These are phyloP conservation scores for Carpatolechia fugitivella DNA, from an alignment of 2,888 invertebrate genomes.

Conservation along the genomic window DNA sequence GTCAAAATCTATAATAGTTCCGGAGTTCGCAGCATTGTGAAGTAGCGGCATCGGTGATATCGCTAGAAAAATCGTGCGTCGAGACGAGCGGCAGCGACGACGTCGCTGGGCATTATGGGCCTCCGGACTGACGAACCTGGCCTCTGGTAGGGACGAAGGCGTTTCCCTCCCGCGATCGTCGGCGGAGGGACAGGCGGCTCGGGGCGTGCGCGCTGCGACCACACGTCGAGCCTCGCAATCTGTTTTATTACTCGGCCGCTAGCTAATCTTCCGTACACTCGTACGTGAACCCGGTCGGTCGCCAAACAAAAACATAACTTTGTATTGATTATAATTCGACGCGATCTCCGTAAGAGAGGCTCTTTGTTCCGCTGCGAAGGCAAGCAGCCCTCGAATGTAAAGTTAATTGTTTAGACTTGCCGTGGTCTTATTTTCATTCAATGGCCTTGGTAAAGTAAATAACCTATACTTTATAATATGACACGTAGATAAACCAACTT, in stretches of 20 bases:
- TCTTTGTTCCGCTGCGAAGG: constrained; percentile 49
- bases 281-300: constrained; percentile 49
- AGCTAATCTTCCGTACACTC: constrained; percentile 44
- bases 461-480: constrained; percentile 38
- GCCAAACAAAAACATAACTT: constrained; percentile 45
- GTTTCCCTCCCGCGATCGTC: constrained; percentile 68
- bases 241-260: constrained; percentile 59
- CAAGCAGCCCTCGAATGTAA: constrained; percentile 43
- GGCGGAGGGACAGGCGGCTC: constrained; percentile 38
- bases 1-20: constrained; percentile 78
- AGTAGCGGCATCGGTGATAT: constrained; percentile 44
- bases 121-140: too few species aligned
- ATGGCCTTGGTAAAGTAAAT: constrained; percentile 56
- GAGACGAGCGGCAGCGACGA: constrained; percentile 53
- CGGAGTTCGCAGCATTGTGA: constrained; percentile 59
- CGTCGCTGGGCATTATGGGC: constrained; percentile 52
- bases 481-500: constrained; percentile 23
- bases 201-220: constrained; percentile 57
- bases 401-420: constrained; percentile 54
- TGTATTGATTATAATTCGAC: constrained; percentile 41
- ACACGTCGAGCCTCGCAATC: constrained; percentile 65
- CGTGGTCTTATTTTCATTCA: constrained; percentile 38
- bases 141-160: constrained; percentile 58
- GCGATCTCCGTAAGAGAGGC: constrained; percentile 31
- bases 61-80: constrained; percentile 39